Evolutionary conservation across 1,140 invertebrate species (phyloP).

Genomic region (Temnothorax curvispinosus): DNA sequence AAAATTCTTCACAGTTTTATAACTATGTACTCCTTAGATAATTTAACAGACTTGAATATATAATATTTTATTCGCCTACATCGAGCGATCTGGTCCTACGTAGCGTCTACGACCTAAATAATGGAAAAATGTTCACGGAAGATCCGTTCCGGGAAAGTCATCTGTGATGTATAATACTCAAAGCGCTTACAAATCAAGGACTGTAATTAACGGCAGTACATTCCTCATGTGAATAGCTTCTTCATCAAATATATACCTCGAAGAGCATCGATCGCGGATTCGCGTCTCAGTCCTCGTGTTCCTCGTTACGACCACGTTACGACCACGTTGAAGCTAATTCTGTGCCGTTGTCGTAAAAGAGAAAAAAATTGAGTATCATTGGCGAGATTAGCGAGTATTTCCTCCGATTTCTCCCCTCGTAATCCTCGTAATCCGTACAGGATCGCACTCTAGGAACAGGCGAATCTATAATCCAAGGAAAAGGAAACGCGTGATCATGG

Average conservation of each 20-base stretch:
- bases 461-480: neutral
- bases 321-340: neutral
- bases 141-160: slow-evolving; percentile 14
- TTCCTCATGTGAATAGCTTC: slow-evolving; percentile 37
- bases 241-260: neutral
- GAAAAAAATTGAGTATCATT: neutral
- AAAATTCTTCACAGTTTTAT: neutral
- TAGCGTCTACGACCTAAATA: slow-evolving; percentile 44
- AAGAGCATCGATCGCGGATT: slow-evolving; percentile 3
- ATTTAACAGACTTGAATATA: slow-evolving; percentile 36
- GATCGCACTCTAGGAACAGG: neutral
- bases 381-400: neutral
- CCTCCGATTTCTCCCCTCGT: neutral
- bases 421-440: neutral
- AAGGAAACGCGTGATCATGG: neutral
- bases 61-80: neutral
- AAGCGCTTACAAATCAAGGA: slow-evolving; percentile 44
- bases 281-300: slow-evolving; percentile 28
- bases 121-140: slow-evolving; percentile 7
- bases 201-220: slow-evolving; percentile 62
- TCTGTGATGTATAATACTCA: neutral
- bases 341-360: neutral
- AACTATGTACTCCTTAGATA: slow-evolving; percentile 35
- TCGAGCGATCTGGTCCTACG: slow-evolving; percentile 48
- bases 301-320: neutral